A percentile compares a stretch with the other conserved stretches of the same genome.
phyloP scores from a whole-genome alignment of 2,113 vertebrate species.

The Heterotis niloticus region DNA sequence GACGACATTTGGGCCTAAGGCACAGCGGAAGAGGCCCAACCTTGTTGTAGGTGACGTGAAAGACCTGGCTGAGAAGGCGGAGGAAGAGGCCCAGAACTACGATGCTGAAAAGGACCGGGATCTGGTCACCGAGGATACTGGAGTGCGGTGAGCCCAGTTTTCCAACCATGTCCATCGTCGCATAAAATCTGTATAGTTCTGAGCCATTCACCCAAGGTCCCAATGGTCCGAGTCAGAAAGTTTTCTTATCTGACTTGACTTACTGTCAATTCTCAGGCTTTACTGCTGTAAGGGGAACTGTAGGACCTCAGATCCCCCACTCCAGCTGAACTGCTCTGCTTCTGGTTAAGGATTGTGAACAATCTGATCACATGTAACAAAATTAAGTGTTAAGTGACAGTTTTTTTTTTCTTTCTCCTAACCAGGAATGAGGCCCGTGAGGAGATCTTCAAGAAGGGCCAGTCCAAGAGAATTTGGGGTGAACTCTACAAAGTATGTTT shows the following conservation, averaged over 20 bases:
- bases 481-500: conserved; percentile 90
- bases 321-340: neutral
- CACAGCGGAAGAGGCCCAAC: conserved; percentile 87
- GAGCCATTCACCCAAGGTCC: too few species aligned
- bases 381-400: neutral
- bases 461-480: conserved; percentile 96
- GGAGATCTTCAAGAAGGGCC: conserved; percentile 95
- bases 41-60: conserved; percentile 77
- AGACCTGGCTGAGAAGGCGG: conserved; percentile 77
- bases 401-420: neutral
- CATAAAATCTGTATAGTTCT: too few species aligned
- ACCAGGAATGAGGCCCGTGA: conserved; percentile 81
- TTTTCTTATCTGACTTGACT: too few species aligned
- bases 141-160: conserved; percentile 73
- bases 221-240: too few species aligned
- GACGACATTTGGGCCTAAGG: conserved; percentile 89
- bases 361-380: neutral
- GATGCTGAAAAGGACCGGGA: conserved; percentile 77
- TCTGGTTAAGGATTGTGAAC: neutral
- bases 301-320: too few species aligned
- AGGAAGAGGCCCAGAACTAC: conserved; percentile 73
- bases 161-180: too few species aligned
- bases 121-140: conserved; percentile 81
- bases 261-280: too few species aligned
- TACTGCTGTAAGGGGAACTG: too few species aligned